Conservation (phyloP, 1,140 invertebrate species). For the Lamellibrachia luymesi region DNA sequence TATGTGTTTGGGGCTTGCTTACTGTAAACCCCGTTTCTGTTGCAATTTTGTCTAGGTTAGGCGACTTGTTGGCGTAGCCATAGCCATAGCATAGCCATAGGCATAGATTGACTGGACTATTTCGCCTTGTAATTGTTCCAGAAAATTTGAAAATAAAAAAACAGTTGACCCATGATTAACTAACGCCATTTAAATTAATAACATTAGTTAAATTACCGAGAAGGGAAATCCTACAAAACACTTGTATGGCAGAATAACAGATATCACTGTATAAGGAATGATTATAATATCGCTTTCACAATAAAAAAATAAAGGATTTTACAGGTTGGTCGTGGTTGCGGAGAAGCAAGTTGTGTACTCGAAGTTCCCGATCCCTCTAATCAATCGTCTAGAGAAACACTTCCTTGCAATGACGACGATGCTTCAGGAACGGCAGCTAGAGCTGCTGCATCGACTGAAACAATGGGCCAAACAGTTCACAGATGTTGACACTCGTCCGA, state of each 20-base stretch:
- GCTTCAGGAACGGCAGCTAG: constrained; percentile 35
- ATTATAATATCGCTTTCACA: background rate
- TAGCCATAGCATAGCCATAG: background rate
- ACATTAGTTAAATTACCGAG: background rate
- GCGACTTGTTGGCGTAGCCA: background rate
- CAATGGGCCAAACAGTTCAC: constrained; percentile 40
- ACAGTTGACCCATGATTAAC: background rate
- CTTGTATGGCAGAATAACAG: background rate
- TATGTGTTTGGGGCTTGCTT: no score
- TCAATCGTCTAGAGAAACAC: constrained; percentile 52
- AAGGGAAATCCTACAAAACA: background rate
- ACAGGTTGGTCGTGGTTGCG: constrained; percentile 49
- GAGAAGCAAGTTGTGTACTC: constrained; percentile 48
- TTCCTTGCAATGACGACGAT: constrained; percentile 45
- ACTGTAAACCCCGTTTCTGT: no score
- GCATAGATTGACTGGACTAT: background rate
- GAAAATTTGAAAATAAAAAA: background rate
- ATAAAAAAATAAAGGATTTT: constrained; percentile 4
- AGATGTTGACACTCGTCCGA: constrained; percentile 1
- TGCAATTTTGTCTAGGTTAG: no score
- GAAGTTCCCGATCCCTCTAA: constrained; percentile 50
- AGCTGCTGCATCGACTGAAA: constrained; percentile 34
- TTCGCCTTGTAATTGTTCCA: background rate
- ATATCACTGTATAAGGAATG: background rate
- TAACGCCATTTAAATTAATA: background rate